Evolutionary conservation across 2,888 invertebrate species (phyloP), one percentile per base, ranked within the genome.

Genomic region (Drosophila tanythrix): DNA sequence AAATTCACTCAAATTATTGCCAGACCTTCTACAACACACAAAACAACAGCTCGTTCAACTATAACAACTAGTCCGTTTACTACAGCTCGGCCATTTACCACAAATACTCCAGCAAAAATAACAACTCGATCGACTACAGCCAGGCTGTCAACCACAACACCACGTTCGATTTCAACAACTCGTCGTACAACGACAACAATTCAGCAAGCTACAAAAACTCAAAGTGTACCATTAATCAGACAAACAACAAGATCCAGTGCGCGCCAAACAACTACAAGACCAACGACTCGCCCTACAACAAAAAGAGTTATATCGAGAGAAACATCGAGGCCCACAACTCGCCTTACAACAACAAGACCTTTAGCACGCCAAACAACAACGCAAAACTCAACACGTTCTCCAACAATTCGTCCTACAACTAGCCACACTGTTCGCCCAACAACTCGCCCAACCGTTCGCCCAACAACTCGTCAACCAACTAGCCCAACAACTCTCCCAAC

Each of bases 21-120:
- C 4, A 63, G 29, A 18, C 55, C 57, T 18, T 27, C 51, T 11
- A 65, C 77, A 36, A 69, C 78, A 15, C 68, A 56, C 6, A 70
- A 70, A 59, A 67, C 65, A 40, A 74, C 61, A 61, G 56, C 61
- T n/a, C 33, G 64, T n/a, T 15, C 35, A 53, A 66, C 77, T n/a
- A 70, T 72, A 63, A 60, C 73, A 61, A 38, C 48, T 56, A 60
- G 66, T 4, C 58, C 58, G 8, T 58, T 55, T 10, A 57, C 70
- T 10, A 72, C 76, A 31, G 36, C 36, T n/a, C 66, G 40, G 21
- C 57, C 65, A 21, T 38, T 61, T 25, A 51, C 60, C 10, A 35
- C 51, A 29, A 66, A 58, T 15, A 61, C 56, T 8, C 8, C 43
- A 46, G 31, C 53, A 29, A 53, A 55, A 55, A 60, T 35, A 21